These are phyloP conservation scores for Bombus affinis DNA, from an alignment of 1,140 invertebrate genomes.

Conservation along the genomic window DNA sequence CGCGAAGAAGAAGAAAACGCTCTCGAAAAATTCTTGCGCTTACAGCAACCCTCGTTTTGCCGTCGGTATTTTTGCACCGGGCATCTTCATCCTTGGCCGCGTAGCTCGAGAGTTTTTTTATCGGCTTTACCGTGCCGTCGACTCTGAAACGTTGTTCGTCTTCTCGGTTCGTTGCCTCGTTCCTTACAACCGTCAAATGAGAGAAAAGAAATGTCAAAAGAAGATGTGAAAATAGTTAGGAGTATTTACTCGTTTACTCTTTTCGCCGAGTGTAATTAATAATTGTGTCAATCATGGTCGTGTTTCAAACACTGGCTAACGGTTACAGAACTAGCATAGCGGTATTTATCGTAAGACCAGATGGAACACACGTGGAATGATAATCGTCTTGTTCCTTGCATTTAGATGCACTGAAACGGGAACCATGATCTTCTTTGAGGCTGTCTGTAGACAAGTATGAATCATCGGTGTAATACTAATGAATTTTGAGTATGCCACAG, in stretches of 20 bases:
- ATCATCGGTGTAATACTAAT: not conserved
- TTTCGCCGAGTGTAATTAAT: not conserved
- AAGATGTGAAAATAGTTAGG: no score
- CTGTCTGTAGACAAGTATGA: not conserved
- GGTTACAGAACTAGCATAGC: conserved; percentile 18
- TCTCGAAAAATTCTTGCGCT: conserved; percentile 32
- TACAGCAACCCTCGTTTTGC: not conserved
- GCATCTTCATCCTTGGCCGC: conserved; percentile 6
- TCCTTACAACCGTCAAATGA: not conserved
- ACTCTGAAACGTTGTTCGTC: not conserved
- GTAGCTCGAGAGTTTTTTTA: not conserved
- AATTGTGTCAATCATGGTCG: conserved; percentile 1
- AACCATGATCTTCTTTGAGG: not conserved
- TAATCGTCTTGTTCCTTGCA: conserved; percentile 2
- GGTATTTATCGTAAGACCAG: conserved; percentile 40
- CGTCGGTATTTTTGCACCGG: conserved; percentile 14
- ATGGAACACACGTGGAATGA: conserved; percentile 20
- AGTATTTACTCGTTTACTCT: not conserved
- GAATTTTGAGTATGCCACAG: not conserved
- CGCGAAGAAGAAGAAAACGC: conserved; percentile 9
- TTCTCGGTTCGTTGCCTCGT: not conserved
- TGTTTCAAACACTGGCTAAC: conserved; percentile 13
- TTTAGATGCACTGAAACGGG: not conserved
- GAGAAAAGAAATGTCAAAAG: not conserved
- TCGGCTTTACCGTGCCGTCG: not conserved